Conservation (phyloP, 2,888 invertebrate species). For the Xanthia togata region DNA sequence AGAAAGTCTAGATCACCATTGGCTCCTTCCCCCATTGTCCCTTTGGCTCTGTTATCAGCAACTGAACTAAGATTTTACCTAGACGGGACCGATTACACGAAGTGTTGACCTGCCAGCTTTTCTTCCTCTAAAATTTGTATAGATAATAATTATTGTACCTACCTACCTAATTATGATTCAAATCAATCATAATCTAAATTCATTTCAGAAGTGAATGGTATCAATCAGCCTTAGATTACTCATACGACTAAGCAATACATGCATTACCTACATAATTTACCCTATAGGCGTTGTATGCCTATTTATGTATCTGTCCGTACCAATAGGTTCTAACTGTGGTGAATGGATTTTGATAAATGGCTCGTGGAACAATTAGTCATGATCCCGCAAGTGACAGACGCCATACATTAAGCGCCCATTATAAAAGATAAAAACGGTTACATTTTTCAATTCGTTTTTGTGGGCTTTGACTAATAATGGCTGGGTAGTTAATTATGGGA, state of each 20-base stretch:
- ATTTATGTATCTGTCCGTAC: slow-evolving; percentile 31
- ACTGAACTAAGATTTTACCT: not conserved
- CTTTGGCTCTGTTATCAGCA: not conserved
- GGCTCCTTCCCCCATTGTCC: not conserved
- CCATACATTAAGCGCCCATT: slow-evolving; percentile 49
- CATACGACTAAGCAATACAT: slow-evolving; percentile 32
- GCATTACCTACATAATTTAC: slow-evolving; percentile 18
- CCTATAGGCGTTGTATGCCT: slow-evolving; percentile 22
- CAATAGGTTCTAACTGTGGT: slow-evolving; percentile 53
- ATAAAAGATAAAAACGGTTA: slow-evolving; percentile 37
- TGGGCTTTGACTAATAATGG: slow-evolving; percentile 10
- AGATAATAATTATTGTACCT: slow-evolving; percentile 1
- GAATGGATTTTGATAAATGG: slow-evolving; percentile 65
- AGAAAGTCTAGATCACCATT: not conserved
- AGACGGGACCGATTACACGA: not conserved
- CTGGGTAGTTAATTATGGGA: not conserved
- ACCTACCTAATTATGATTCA: slow-evolving; percentile 18
- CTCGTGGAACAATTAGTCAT: slow-evolving; percentile 60
- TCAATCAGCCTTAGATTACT: slow-evolving; percentile 19
- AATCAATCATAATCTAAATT: slow-evolving; percentile 28
- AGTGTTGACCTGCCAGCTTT: not conserved
- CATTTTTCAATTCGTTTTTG: slow-evolving; percentile 29
- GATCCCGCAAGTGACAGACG: slow-evolving; percentile 58
- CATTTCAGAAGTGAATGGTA: slow-evolving; percentile 37
- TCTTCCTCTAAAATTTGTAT: not conserved